Conservation (phyloP, 2,113 vertebrate genomes). For the Periophthalmodon schlosseri region DNA sequence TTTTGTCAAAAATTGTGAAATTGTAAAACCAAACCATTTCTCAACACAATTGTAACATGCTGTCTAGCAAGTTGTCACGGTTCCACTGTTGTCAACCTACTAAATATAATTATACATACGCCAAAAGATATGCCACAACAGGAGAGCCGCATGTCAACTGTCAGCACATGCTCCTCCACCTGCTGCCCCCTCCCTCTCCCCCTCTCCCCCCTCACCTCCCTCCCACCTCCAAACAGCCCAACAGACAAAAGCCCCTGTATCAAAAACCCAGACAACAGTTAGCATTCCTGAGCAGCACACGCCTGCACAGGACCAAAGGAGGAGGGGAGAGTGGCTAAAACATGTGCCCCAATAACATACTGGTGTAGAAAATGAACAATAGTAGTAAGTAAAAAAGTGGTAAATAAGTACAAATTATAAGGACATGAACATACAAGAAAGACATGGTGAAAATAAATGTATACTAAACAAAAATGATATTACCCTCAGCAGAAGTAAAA, state of each 20-base stretch:
- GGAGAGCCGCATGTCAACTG: constrained; percentile 49
- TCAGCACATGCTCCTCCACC: constrained; percentile 66
- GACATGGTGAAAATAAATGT: no score
- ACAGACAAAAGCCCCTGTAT: constrained; percentile 33
- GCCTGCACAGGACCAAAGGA: constrained; percentile 11
- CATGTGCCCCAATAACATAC: neutral
- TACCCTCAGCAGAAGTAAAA: no score
- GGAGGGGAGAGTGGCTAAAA: neutral
- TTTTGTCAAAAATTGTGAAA: no score
- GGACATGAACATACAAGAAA: no score
- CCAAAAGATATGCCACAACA: neutral
- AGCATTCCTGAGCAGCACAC: constrained; percentile 48
- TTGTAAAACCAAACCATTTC: neutral
- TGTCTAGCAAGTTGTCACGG: neutral
- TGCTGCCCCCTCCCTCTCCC: constrained; percentile 44
- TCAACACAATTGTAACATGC: neutral
- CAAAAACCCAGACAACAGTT: constrained; percentile 51
- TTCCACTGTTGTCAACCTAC: neutral
- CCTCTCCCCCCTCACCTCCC: constrained; percentile 12
- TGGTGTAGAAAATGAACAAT: no score
- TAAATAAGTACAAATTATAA: no score
- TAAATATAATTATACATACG: neutral
- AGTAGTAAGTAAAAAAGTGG: no score
- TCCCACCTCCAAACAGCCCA: neutral
- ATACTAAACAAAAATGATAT: no score